These are phyloP conservation scores for Cecropterus lyciades DNA, from an alignment of 1,140 invertebrate genomes.

Conservation along the genomic window DNA sequence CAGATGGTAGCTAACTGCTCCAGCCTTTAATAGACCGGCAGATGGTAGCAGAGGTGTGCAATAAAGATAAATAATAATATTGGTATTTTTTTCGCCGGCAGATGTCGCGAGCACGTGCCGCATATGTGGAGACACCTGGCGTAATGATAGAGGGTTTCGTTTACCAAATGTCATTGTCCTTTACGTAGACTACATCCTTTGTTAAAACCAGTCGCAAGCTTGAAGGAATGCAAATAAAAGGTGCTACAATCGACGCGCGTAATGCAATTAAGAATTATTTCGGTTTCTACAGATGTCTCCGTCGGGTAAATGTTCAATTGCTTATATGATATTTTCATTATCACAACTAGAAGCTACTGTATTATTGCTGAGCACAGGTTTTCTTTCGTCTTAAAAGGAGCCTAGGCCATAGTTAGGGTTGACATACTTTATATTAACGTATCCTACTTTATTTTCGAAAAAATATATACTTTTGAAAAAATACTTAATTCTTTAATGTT, in stretches of 20 bases:
- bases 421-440: too few species aligned
- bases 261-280: neutral
- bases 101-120: slow-evolving; percentile 73
- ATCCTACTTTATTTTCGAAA: too few species aligned
- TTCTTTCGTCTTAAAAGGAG: too few species aligned
- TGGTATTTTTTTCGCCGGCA: slow-evolving; percentile 62
- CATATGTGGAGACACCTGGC: slow-evolving; percentile 64
- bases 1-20: too few species aligned
- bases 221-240: slow-evolving; percentile 27
- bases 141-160: slow-evolving; percentile 61
- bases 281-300: too few species aligned
- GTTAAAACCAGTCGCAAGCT: slow-evolving; percentile 23
- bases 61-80: slow-evolving; percentile 67
- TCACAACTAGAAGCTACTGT: too few species aligned
- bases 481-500: too few species aligned
- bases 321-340: too few species aligned
- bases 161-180: slow-evolving; percentile 59
- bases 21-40: slow-evolving; percentile 26
- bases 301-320: too few species aligned
- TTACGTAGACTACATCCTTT: slow-evolving; percentile 33
- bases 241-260: neutral
- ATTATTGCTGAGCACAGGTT: too few species aligned
- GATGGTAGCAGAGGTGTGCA: slow-evolving; percentile 55
- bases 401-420: too few species aligned
- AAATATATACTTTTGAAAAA: too few species aligned